Conservation (phyloP, 2,113 vertebrate species). For the Calonectris borealis region DNA sequence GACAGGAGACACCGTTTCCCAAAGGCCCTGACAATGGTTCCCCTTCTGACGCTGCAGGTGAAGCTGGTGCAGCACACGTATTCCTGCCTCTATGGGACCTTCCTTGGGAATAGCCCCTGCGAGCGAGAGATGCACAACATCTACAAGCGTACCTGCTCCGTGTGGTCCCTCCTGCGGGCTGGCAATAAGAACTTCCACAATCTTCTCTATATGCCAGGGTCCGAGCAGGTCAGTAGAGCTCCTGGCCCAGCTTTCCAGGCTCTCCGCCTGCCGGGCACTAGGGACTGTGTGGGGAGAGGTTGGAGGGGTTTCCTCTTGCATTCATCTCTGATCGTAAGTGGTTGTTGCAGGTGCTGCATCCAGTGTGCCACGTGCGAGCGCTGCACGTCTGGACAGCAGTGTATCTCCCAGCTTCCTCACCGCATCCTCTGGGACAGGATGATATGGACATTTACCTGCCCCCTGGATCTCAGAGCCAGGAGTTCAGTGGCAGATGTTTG, state of each 20-base stretch:
- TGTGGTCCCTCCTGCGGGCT: constrained; percentile 92
- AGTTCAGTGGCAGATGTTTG: constrained; percentile 87
- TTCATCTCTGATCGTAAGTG: background rate
- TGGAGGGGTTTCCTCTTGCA: accelerated
- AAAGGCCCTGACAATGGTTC: background rate
- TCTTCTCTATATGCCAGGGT: constrained; percentile 92
- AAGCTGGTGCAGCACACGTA: constrained; percentile 98
- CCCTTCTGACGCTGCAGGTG: constrained; percentile 75
- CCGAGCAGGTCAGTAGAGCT: constrained; percentile 83
- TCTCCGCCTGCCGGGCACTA: background rate
- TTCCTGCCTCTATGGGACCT: constrained; percentile 96
- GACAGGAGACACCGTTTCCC: background rate
- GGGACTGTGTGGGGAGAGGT: background rate
- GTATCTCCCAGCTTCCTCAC: constrained; percentile 94
- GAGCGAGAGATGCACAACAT: constrained; percentile 92
- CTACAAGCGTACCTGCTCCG: constrained; percentile 93
- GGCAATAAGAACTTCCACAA: constrained; percentile 99
- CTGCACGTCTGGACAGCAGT: constrained; percentile 95
- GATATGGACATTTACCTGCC: constrained; percentile 91
- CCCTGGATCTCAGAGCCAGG: constrained; percentile 82
- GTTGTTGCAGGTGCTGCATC: constrained; percentile 87
- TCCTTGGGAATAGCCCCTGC: constrained; percentile 93
- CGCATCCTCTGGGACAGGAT: constrained; percentile 91
- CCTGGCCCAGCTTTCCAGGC: background rate
- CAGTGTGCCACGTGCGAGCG: constrained; percentile 95